These are phyloP conservation scores for Callitettix versicolor DNA, from an alignment of 1,140 invertebrate genomes.

Conservation along the genomic window DNA sequence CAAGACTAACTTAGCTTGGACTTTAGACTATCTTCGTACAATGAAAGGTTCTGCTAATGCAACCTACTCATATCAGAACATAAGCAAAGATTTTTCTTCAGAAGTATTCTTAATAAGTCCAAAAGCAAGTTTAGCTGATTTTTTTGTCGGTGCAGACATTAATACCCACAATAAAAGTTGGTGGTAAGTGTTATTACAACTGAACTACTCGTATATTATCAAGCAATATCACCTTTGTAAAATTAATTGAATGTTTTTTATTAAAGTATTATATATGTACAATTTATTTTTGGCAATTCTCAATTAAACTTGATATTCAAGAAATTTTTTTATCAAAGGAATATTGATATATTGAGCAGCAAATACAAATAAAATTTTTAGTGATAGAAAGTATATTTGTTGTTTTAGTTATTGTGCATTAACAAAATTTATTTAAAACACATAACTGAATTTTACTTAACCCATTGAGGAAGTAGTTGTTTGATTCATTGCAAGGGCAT, in stretches of 20 bases:
- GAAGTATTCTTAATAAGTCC: slow-evolving; percentile 15
- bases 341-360: too few species aligned
- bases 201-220: not conserved
- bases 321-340: too few species aligned
- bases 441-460: too few species aligned
- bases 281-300: too few species aligned
- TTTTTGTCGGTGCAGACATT: slow-evolving; percentile 15
- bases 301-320: too few species aligned
- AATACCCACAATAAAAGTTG: slow-evolving; percentile 31
- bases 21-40: slow-evolving; percentile 20
- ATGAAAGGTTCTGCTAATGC: not conserved
- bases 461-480: too few species aligned
- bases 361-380: too few species aligned
- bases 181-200: slow-evolving; percentile 32
- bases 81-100: slow-evolving; percentile 2
- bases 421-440: too few species aligned
- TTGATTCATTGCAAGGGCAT: too few species aligned
- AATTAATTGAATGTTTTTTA: not conserved
- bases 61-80: not conserved
- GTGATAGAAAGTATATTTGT: too few species aligned
- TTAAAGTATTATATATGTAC: too few species aligned
- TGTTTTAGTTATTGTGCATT: too few species aligned
- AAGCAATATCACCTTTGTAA: not conserved
- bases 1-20: slow-evolving; percentile 36
- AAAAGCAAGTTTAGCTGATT: slow-evolving; percentile 14